Base-by-base conservation (phyloP, 2,113 vertebrate species). In the Micronycteris hirsuta region DNA sequence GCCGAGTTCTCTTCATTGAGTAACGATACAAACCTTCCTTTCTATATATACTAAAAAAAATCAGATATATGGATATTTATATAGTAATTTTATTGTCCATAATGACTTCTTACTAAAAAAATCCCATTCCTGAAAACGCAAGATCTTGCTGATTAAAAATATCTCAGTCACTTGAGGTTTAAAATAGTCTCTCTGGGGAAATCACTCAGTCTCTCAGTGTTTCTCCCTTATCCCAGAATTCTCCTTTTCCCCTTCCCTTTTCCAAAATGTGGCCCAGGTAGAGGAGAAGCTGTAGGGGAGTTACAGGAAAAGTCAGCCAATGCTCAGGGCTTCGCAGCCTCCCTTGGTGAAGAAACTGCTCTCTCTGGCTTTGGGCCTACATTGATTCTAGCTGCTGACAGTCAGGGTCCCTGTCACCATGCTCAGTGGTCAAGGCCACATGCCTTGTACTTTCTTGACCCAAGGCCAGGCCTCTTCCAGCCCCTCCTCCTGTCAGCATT, bases 91-190 rank as follows among this genome's bases (percentile, higher is more conserved):
- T 43, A 68, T 83, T 86, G 7, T 83, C 36, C 74, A 33, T 15
- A 85, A 65, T 58, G 65, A 96, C 52, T 93, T 88, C 89, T 76
- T 93, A 26, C 67, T 91, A 38, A 65, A 81, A 85, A 82, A 41
- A 2, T 31, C 33, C 31, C 47, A 76, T 81, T 91, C n/a, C 24
- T 80, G 13, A 24, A 92, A 95, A 90, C 17, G n/a, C 52, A 94
- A 58, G 36, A 28, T 73, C 38, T 91, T 93, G 71, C 65, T 49
- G 54, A 31, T 58, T 93, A 94, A 95, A 41, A 41, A 31, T 47
- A 49, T n/a, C 54, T 74, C 63, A 41, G 28, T 54, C 54, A 65
- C 43, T 96, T 84, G 45, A 67, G 31, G 31, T 45, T 80, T 82
- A 63, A 80, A 85, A 47, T 38, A 67, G 76, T 88, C 52, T 38